These are phyloP conservation scores for Ctenicera cuprea DNA, from an alignment of 2,888 invertebrate species.

Conservation along the genomic window DNA sequence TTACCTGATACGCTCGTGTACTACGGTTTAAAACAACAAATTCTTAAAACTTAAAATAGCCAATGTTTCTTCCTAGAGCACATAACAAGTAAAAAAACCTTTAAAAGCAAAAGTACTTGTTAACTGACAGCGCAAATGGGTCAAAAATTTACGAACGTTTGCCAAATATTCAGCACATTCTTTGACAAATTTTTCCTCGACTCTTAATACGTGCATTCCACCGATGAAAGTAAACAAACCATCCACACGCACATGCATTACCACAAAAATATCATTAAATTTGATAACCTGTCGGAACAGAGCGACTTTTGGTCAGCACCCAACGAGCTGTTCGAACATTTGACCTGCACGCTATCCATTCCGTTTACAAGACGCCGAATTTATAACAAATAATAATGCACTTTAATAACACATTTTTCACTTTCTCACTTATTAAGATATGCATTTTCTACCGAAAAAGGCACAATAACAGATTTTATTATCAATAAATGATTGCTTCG, in stretches of 20 bases:
- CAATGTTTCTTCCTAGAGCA: no score
- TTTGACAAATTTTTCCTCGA: constrained; percentile 7
- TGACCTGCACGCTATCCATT: constrained; percentile 22
- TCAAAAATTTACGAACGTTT: constrained; percentile 25
- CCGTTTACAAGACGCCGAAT: not conserved
- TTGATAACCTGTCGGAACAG: constrained; percentile 34
- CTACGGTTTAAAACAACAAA: no score
- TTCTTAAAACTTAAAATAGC: no score
- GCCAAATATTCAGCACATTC: constrained; percentile 27
- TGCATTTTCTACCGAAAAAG: constrained; percentile 17
- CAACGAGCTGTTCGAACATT: constrained; percentile 12
- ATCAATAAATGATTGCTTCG: constrained; percentile 9
- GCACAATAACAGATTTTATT: constrained; percentile 9
- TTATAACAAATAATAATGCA: no score
- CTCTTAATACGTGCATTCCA: constrained; percentile 15
- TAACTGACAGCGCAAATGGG: constrained; percentile 26
- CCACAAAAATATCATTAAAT: constrained; percentile 11
- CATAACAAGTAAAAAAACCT: not conserved
- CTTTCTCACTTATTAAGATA: not conserved
- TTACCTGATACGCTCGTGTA: no score
- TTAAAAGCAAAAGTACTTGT: constrained; percentile 5
- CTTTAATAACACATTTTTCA: constrained; percentile 9
- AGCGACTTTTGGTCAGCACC: constrained; percentile 20
- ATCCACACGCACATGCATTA: constrained; percentile 26
- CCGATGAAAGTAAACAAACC: constrained; percentile 36